phyloP scores from a whole-genome alignment of 2,113 vertebrate species.

The Phylloscopus trochiloides region DNA sequence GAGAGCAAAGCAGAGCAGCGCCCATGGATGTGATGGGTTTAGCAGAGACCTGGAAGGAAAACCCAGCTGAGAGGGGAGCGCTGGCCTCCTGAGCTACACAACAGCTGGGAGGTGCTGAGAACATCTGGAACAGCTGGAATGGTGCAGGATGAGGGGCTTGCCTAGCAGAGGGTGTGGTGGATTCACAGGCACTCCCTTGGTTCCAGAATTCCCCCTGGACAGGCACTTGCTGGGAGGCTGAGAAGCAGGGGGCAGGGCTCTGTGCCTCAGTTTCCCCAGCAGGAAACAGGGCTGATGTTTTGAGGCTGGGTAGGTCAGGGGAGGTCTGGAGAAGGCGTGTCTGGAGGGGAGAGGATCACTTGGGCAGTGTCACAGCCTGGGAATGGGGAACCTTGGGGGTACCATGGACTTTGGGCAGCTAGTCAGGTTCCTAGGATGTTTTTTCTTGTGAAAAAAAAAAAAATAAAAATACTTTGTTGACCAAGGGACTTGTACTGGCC shows the following conservation, averaged over 20 bases:
- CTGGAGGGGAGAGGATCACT: not conserved
- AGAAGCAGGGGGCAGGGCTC: rapidly evolving
- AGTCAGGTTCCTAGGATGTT: rapidly evolving
- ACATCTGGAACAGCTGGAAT: not conserved
- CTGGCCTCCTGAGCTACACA: not conserved
- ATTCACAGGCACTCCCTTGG: not conserved
- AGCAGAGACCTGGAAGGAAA: conserved; percentile 46
- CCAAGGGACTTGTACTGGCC: rapidly evolving
- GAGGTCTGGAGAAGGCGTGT: not conserved
- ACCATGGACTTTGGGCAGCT: rapidly evolving
- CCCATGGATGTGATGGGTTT: not conserved
- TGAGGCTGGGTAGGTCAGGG: not conserved
- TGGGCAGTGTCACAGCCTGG: rapidly evolving
- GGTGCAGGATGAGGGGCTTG: not conserved
- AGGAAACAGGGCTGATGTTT: not conserved
- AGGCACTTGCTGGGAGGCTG: not conserved
- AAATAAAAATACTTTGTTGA: not conserved
- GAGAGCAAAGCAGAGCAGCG: not conserved
- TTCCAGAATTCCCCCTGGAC: rapidly evolving
- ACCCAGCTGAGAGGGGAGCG: not conserved
- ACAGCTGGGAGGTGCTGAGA: not conserved
- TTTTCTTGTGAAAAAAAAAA: not conserved
- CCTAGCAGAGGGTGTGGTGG: not conserved
- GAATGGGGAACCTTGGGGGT: rapidly evolving
- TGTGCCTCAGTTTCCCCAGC: conserved; percentile 4